Evolutionary conservation across 2,888 invertebrate species (phyloP), one percentile per base, ranked within the genome.

Genomic region (Leptopilina drosophilae): DNA sequence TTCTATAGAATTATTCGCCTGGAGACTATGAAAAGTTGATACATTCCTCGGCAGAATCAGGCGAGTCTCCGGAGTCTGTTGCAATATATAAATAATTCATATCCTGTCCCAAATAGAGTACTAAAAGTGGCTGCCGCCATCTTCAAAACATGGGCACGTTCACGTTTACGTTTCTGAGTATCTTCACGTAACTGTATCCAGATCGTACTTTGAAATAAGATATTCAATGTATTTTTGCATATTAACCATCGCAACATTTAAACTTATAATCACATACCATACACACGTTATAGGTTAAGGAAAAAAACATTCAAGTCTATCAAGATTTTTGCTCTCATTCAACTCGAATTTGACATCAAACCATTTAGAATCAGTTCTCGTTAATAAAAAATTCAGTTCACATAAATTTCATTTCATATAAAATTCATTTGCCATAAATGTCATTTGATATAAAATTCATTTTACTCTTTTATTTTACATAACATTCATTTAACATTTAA

Each of bases 61-160:
- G 53, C 33, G 26, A 73, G 73, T 53, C 73, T 73, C 14, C n/a
- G 26, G 73, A 73, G 33, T 73, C 26, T 73, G 73, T 73, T 73
- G 56, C 73, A 73, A 33, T 56, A 33, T 73, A 73, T 73, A 73
- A 73, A 73, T 73, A 73, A 73, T 73, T 73, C 73, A 73, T 56
- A 33, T 12, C 56, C 53, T 40, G 73, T 73, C 53, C 26, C 73
- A 56, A 73, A 73, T 73, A n/a, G 73, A 73, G 73, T 56, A 73
- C 73, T 73, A 73, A 73, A 73, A 73, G 73, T 73, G 73, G 6
- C 73, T 73, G 14, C 69, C 69, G 73, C 73, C 73, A 56, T 73
- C 33, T 73, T 73, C 53, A 26, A 53, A 53, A 69, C 53, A 69
- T 69, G 53, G 56, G 33, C 73, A 73, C 12, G 69, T 26, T 69